Conservation (phyloP, 2,113 vertebrate genomes). For the Cephalopholis sonnerati region DNA sequence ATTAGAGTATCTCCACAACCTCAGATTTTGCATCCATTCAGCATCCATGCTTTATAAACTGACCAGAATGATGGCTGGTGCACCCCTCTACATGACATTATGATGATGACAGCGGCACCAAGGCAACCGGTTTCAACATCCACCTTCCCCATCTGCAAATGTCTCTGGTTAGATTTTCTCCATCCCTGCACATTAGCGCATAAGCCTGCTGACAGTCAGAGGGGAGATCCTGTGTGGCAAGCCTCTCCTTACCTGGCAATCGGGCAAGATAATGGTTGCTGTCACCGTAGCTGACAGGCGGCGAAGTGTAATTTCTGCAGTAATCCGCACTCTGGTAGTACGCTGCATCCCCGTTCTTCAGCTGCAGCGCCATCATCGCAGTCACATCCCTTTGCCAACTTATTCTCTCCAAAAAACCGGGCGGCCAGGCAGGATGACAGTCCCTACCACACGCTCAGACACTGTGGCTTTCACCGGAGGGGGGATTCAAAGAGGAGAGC, state of each 20-base stretch:
- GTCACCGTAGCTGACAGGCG: conserved; percentile 77
- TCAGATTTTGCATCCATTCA: conserved; percentile 60
- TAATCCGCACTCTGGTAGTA: conserved; percentile 81
- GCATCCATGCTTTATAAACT: conserved; percentile 44
- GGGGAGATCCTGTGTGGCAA: conserved; percentile 22
- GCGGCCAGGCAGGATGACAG: conserved; percentile 65
- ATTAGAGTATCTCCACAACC: conserved; percentile 32
- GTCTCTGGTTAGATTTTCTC: conserved; percentile 36
- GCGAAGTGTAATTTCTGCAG: conserved; percentile 80
- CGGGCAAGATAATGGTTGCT: conserved; percentile 82
- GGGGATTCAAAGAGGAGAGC: background rate
- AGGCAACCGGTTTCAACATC: conserved; percentile 39
- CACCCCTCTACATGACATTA: conserved; percentile 46
- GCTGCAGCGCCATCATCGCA: conserved; percentile 87
- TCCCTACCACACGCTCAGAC: conserved; percentile 37
- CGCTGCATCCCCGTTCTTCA: conserved; percentile 81
- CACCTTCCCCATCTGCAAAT: conserved; percentile 45
- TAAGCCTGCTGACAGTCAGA: conserved; percentile 41
- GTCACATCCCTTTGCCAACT: conserved; percentile 81
- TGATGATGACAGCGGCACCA: conserved; percentile 52
- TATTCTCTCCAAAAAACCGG: conserved; percentile 66
- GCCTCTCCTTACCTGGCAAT: conserved; percentile 81
- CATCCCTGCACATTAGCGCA: conserved; percentile 58
- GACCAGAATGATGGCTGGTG: conserved; percentile 35
- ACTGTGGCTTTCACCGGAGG: conserved; percentile 39